These are phyloP conservation scores for Cephalophus harveyi DNA, from an alignment of 2,113 vertebrate species.

Conservation along the genomic window DNA sequence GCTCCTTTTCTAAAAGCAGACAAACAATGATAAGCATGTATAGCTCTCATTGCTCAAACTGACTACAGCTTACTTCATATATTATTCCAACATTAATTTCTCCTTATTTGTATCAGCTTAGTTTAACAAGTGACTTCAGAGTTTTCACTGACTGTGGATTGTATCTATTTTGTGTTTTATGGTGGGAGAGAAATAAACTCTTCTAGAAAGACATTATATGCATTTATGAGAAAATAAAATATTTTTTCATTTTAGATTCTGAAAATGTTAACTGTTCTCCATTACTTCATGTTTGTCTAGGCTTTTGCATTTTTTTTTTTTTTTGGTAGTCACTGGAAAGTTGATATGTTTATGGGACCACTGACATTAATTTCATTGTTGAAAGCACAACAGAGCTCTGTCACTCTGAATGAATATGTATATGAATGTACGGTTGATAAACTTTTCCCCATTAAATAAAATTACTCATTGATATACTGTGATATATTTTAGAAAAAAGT, in stretches of 20 bases:
- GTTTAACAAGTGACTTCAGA: neutral
- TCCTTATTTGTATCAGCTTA: neutral
- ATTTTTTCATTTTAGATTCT: neutral
- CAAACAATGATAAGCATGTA: neutral
- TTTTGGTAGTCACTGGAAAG: neutral
- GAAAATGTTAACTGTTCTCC: neutral
- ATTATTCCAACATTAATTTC: neutral
- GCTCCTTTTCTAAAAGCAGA: neutral
- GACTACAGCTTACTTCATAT: neutral
- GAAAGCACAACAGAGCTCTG: neutral
- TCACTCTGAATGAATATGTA: neutral
- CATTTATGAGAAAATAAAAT: constrained; percentile 6
- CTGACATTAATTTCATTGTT: neutral
- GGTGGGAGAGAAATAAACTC: neutral
- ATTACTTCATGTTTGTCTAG: neutral
- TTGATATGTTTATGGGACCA: neutral
- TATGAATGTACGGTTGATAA: neutral
- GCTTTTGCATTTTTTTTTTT: neutral
- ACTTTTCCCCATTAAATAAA: neutral
- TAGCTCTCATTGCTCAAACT: neutral
- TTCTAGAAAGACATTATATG: neutral
- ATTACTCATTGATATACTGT: neutral
- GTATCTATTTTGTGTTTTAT: neutral
- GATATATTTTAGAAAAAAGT: neutral
- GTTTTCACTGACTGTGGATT: neutral